phyloP scores from a whole-genome alignment of 2,797 vertebrate species.

The Heterohyrax brucei region DNA sequence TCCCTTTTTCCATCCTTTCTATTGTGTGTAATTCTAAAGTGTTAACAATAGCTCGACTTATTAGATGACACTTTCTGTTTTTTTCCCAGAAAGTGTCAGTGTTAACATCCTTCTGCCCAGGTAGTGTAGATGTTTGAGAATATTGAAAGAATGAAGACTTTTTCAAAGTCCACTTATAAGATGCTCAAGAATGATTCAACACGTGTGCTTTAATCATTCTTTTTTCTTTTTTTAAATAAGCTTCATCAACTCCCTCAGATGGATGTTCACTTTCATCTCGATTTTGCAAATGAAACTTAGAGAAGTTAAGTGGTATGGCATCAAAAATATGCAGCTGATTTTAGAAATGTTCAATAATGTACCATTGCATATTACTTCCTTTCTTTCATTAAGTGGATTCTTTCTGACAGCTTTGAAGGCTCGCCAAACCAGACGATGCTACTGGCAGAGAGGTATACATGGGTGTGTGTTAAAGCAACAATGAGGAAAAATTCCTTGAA shows the following conservation, averaged over 20 bases:
- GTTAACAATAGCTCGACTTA: not conserved
- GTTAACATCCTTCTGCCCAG: not conserved
- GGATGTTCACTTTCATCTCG: not conserved
- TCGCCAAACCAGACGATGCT: not conserved
- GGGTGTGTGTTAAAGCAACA: not conserved
- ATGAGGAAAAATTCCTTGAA: not conserved
- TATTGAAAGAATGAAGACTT: not conserved
- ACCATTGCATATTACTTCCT: not conserved
- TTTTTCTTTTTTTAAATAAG: not conserved
- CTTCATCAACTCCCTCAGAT: not conserved
- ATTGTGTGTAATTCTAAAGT: not conserved
- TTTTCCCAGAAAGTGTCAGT: not conserved
- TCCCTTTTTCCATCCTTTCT: not conserved
- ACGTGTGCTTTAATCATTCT: not conserved
- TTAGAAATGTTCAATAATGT: no score
- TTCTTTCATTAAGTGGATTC: not conserved
- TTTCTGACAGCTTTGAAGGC: not conserved
- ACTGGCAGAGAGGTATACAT: not conserved
- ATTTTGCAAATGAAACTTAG: constrained; percentile 12
- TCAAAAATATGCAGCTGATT: no score
- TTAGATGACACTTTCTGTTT: not conserved
- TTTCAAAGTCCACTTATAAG: constrained; percentile 8
- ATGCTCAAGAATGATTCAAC: not conserved
- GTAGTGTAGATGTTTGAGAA: constrained; percentile 3
- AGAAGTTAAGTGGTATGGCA: not conserved